Conservation (phyloP, 2,113 vertebrate species). For the Mixornis gularis region DNA sequence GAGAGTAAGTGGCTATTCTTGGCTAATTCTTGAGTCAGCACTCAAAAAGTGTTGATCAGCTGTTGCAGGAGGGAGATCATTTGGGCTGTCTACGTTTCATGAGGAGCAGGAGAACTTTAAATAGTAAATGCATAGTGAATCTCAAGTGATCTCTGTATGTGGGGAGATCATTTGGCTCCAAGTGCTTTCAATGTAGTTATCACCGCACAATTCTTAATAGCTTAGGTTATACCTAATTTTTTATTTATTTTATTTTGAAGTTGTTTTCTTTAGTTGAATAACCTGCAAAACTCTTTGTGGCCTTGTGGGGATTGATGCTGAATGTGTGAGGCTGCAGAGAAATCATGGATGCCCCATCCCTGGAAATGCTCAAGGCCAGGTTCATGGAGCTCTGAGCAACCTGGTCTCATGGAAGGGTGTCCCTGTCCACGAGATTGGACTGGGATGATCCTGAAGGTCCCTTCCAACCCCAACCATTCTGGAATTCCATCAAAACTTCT, state of each 20-base stretch:
- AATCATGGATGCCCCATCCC: not conserved
- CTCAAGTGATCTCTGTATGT: not conserved
- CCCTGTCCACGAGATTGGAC: not conserved
- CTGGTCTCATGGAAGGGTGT: not conserved
- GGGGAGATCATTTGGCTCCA: not conserved
- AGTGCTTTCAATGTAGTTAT: not conserved
- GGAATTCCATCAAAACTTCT: not conserved
- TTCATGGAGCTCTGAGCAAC: not conserved
- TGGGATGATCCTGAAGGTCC: not conserved
- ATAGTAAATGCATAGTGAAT: conserved; percentile 12
- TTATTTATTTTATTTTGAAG: not conserved
- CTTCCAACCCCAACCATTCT: not conserved
- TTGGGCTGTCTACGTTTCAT: not conserved
- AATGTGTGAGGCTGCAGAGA: not conserved
- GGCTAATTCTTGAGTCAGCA: conserved; percentile 20
- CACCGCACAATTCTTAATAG: not conserved
- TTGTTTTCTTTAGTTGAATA: not conserved
- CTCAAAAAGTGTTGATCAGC: conserved; percentile 43
- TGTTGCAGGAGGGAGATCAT: not conserved
- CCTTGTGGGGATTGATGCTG: not conserved
- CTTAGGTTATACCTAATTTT: not conserved
- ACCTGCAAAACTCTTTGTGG: not conserved
- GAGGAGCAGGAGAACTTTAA: conserved; percentile 5
- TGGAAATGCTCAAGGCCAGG: not conserved
- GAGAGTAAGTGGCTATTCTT: conserved; percentile 25